phyloP scores from a whole-genome alignment of 2,113 vertebrate genomes.

The Cygnus atratus region DNA sequence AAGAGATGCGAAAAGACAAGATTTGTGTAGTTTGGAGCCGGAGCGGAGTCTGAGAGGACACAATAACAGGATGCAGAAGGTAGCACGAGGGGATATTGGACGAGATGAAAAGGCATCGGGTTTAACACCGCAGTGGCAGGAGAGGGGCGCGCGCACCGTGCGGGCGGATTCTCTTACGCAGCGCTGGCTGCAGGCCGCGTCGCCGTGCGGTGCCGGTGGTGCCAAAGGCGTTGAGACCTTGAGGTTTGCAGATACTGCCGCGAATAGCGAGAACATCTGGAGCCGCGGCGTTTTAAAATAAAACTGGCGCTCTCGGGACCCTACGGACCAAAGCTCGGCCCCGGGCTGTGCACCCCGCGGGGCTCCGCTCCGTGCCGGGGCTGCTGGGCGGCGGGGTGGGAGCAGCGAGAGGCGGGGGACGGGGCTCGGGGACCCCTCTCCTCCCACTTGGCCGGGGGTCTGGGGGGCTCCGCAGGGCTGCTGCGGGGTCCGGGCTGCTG shows the following conservation, averaged over 20 bases:
- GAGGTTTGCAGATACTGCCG: rapidly evolving
- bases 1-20: neutral
- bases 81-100: neutral
- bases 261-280: neutral
- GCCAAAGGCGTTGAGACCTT: neutral
- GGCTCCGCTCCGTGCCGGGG: neutral
- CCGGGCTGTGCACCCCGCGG: rapidly evolving
- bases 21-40: neutral
- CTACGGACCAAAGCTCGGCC: neutral
- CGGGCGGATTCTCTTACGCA: neutral
- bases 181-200: neutral
- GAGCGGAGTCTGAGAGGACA: neutral
- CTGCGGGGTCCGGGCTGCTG: too few relatives aligned
- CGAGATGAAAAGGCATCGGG: neutral
- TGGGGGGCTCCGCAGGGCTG: neutral
- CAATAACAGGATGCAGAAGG: neutral
- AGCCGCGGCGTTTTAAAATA: rapidly evolving
- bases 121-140: neutral
- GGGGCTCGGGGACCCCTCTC: rapidly evolving
- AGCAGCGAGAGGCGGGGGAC: rapidly evolving
- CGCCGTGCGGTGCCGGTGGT: neutral
- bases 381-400: neutral
- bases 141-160: neutral
- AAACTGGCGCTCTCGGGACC: rapidly evolving
- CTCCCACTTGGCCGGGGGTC: rapidly evolving